phyloP scores from a whole-genome alignment of 1,140 invertebrate genomes.

The Steinernema feltiae region DNA sequence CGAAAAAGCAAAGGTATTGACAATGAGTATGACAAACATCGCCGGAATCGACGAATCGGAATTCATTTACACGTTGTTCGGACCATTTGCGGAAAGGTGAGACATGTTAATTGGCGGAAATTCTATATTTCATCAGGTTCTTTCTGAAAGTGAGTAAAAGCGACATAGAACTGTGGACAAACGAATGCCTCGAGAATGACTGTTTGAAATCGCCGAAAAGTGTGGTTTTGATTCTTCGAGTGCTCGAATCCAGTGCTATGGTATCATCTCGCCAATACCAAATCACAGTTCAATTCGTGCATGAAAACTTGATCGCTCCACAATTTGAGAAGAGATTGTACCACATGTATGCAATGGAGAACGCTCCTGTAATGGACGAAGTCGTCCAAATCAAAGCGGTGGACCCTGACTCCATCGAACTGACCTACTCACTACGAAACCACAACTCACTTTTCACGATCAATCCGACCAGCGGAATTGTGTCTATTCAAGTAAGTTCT shows the following conservation, averaged over 20 bases:
- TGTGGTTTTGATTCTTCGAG: background rate
- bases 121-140: background rate
- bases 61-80: background rate
- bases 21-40: background rate
- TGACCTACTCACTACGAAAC: background rate
- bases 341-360: background rate
- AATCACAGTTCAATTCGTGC: background rate
- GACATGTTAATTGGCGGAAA: background rate
- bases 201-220: background rate
- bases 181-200: background rate
- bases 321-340: background rate
- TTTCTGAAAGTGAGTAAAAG: background rate
- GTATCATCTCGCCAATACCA: background rate
- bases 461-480: background rate
- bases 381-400: background rate
- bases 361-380: background rate
- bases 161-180: background rate
- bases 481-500: background rate
- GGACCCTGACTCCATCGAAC: background rate
- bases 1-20: background rate
- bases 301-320: background rate
- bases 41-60: background rate
- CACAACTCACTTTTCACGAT: background rate
- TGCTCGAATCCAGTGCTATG: background rate
- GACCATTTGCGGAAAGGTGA: slow-evolving; percentile 1